Evolutionary conservation across 2,888 invertebrate genomes (phyloP), one percentile per base, ranked within the genome.

Genomic region (Dryococelus australis): DNA sequence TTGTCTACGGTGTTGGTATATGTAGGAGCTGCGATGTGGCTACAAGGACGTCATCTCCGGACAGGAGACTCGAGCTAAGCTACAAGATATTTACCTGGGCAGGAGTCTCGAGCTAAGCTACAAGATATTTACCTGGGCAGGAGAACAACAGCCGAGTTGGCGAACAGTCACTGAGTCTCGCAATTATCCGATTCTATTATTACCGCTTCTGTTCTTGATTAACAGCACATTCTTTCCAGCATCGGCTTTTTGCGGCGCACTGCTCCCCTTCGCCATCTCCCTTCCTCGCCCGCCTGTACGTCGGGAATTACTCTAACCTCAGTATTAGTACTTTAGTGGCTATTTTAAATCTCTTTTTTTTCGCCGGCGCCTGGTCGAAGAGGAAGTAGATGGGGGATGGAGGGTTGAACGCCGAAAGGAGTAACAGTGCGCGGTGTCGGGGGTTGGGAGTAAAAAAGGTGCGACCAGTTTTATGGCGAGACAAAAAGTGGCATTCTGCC

Each of bases 281-380:
- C 20, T 26, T 83, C 24, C 12, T 16, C 8, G 8, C 27, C 43
- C 13, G 28, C 43, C 35, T 28, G 83, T 83, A 83, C 65, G 8
- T 65, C 65, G 20, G 65, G 65, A 83, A 83, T 83, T 26, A 83
- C 83, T 27, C 35, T 83, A 83, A 83, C 83, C 83, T 83, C 83
- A 20, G 83, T 83, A 83, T 83, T 83, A 83, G 83, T 83, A 83
- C 43, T 83, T 35, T 43, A 83, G 43, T 83, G 83, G 83, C 43
- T 83, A 28, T 83, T 83, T 83, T 83, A 83, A 35, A 83, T 28
- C 83, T 35, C 83, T 28, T 83, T 83, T 83, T 83, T 83, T 12
- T 65, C 65, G 9, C 47, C 65, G 24, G 65, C 65, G 10, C 65
- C n/a, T n/a, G 65, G 65, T 12, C 9, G 65, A 13, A 65, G 65